phyloP scores from a whole-genome alignment of 2,113 vertebrate genomes.

The Tychaedon coryphoeus region DNA sequence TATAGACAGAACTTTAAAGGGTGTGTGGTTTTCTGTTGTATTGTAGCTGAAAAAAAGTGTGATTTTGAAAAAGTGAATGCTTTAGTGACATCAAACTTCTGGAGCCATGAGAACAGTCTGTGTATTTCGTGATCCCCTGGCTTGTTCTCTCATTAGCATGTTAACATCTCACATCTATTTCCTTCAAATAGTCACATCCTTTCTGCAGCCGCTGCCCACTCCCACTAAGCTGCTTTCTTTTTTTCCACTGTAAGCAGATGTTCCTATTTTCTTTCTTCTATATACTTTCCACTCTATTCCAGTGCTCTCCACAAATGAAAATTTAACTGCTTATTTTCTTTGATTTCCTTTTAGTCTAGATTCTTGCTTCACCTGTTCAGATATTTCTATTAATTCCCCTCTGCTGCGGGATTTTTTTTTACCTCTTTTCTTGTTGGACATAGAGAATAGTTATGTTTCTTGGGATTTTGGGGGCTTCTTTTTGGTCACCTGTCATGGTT shows the following conservation, averaged over 20 bases:
- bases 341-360: background rate
- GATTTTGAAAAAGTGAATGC: background rate
- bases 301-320: background rate
- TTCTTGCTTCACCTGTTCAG: background rate
- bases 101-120: fast-evolving
- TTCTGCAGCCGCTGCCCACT: background rate
- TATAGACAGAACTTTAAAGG: background rate
- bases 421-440: background rate
- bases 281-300: background rate
- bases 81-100: background rate
- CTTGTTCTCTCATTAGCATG: background rate
- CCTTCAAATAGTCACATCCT: background rate
- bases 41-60: background rate
- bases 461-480: background rate
- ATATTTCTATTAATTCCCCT: background rate
- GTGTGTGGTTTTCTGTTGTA: background rate
- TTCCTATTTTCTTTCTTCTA: background rate
- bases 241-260: background rate
- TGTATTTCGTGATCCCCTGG: background rate
- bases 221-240: background rate
- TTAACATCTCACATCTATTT: background rate
- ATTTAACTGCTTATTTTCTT: background rate
- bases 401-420: background rate
- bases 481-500: background rate
- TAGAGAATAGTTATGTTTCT: background rate